Evolutionary conservation across 2,797 vertebrate genomes (phyloP), one percentile per base, ranked within the genome.

Genomic region (Megalops cyprinoides): DNA sequence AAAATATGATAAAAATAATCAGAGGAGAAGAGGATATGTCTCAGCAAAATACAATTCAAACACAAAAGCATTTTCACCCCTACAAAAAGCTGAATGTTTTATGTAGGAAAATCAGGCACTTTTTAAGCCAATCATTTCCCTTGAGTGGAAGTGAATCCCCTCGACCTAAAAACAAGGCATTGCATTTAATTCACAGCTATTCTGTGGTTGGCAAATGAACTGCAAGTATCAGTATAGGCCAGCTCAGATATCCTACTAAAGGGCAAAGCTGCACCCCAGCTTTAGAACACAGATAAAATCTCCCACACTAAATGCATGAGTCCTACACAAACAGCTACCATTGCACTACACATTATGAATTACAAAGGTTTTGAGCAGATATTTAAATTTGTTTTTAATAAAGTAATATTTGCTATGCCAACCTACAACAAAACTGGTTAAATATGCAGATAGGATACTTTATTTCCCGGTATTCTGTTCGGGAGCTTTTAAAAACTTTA

Each of bases 221-320:
- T 55, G 37, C 58, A n/a, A 7, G 44, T 49, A 49, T 44, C 60
- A 34, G 42, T 34, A 39, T 28, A 53, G 46, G n/a, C 48, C 48
- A 31, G 60, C 80, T 81, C 80, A 55, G 48, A 76, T 81, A 56
- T 77, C 80, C 34, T 18, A 58, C 31, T 65, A 81, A 81, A 81
- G 80, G 80, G 80, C 80, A 81, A 77, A 77, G 74, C 62, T 39
- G 58, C 56, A 62, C 14, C 55, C 42, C 49, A 56, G 51, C 31
- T 56, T 25, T 20, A 56, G 31, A 1, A 37, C 75, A 76, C 8
- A 37, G 48, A 42, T 56, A 77, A n/a, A 18, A 77, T 28, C 48
- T 74, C n/a, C 14, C 73, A 71, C 39, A 20, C 67, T 23, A 39
- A 18, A 20, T 44, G 39, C 4, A 62, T 6, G 18, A 23, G 62